phyloP scores from a whole-genome alignment of 2,888 invertebrate genomes.

The Furcula furcula region DNA sequence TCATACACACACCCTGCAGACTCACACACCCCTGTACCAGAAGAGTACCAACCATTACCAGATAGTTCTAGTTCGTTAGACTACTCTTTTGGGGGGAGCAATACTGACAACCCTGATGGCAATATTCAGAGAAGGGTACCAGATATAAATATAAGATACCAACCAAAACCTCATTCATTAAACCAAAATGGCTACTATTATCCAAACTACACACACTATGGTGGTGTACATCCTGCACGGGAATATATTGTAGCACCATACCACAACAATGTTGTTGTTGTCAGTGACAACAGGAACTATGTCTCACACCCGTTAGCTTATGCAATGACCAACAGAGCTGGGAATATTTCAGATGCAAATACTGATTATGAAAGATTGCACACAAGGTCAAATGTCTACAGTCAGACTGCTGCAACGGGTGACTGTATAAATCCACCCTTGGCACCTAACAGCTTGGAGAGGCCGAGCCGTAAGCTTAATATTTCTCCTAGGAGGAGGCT shows the following conservation, averaged over 20 bases:
- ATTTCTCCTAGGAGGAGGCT: conserved; percentile 68
- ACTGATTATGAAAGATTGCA: conserved; percentile 39
- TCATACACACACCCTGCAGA: conserved; percentile 52
- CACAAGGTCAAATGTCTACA: conserved; percentile 20
- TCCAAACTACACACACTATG: conserved; percentile 50
- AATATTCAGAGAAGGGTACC: conserved; percentile 42
- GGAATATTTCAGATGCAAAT: conserved; percentile 34
- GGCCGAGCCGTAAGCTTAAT: conserved; percentile 70
- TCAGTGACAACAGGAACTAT: conserved; percentile 53
- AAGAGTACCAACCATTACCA: conserved; percentile 73
- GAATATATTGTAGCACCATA: conserved; percentile 51
- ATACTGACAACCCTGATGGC: conserved; percentile 42
- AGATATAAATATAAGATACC: conserved; percentile 64
- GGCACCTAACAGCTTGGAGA: conserved; percentile 49
- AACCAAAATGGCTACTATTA: conserved; percentile 55
- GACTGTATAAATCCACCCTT: conserved; percentile 25
- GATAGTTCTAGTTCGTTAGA: conserved; percentile 70
- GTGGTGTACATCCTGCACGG: conserved; percentile 37
- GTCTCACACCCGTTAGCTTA: conserved; percentile 48
- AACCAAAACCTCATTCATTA: conserved; percentile 56
- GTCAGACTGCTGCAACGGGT: conserved; percentile 15
- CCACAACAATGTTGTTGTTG: conserved; percentile 53
- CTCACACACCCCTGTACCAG: conserved; percentile 70
- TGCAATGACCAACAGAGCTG: conserved; percentile 38
- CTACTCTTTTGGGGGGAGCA: conserved; percentile 45